Percentiles rank a stretch among this genome's conserved stretches.
phyloP scores from a whole-genome alignment of 2,888 invertebrate species.

The Brachynemurus nebulosus region DNA sequence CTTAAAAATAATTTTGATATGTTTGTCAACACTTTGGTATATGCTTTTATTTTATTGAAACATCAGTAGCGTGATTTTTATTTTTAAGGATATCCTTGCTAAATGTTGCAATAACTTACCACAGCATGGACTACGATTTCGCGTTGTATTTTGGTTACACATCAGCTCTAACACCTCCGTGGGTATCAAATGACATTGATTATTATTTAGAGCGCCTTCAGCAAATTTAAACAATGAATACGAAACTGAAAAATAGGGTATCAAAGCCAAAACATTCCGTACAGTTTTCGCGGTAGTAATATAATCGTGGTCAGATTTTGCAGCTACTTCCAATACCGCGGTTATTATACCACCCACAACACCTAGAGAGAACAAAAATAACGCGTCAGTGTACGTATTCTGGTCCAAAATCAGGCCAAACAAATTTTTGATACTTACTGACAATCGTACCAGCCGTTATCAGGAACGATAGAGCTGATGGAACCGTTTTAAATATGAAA shows the following conservation, averaged over 20 bases:
- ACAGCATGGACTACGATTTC: not conserved
- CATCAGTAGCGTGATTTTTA: too few species aligned
- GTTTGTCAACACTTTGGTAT: too few species aligned
- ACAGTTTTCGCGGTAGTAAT: too few species aligned
- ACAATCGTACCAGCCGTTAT: not conserved
- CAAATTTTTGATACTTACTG: not conserved
- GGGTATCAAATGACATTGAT: not conserved
- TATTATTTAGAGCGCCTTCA: not conserved
- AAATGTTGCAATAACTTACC: not conserved
- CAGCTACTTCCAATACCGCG: not conserved
- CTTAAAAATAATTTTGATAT: too few species aligned
- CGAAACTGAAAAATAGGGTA: not conserved
- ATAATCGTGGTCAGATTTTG: not conserved
- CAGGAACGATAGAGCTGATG: slow-evolving; percentile 1
- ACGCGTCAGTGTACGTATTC: not conserved
- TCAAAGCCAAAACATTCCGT: not conserved
- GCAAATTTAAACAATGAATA: slow-evolving; percentile 1
- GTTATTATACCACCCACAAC: too few species aligned
- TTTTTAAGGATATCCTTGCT: too few species aligned
- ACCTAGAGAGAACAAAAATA: too few species aligned
- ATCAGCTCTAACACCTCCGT: not conserved
- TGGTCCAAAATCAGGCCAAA: not conserved
- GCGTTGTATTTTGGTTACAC: too few species aligned
- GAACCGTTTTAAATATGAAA: not conserved
- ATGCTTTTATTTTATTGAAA: too few species aligned